Conservation (phyloP, 2,888 invertebrate species). For the Spisula subtruncata region DNA sequence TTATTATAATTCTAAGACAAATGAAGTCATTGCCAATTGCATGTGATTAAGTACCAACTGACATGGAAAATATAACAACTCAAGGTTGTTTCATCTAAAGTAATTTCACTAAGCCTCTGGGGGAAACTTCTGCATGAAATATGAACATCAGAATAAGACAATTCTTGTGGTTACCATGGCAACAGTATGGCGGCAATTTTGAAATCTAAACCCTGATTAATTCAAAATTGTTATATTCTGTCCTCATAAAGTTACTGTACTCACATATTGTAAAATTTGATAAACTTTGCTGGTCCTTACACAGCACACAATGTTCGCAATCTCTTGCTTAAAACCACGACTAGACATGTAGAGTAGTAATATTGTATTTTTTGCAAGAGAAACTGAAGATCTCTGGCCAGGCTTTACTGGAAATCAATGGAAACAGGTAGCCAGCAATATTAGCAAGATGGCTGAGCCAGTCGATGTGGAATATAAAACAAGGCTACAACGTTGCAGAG, state of each 20-base stretch:
- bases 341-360: slow-evolving; percentile 37
- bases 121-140: not conserved
- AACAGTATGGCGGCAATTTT: slow-evolving; percentile 20
- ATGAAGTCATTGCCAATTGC: not conserved
- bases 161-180: not conserved
- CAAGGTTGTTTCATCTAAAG: not conserved
- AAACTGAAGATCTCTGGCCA: slow-evolving; percentile 14
- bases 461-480: slow-evolving; percentile 25
- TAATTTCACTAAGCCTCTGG: not conserved
- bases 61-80: not conserved
- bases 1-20: slow-evolving; percentile 2
- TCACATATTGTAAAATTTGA: not conserved
- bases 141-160: not conserved
- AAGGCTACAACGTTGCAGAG: slow-evolving; percentile 16
- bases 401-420: slow-evolving; percentile 52
- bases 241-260: not conserved
- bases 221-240: slow-evolving; percentile 6
- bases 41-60: not conserved
- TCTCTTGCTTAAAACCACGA: slow-evolving; percentile 16
- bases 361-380: slow-evolving; percentile 7
- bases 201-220: slow-evolving; percentile 16
- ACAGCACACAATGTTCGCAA: not conserved
- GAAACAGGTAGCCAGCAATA: slow-evolving; percentile 37
- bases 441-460: slow-evolving; percentile 32
- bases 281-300: not conserved